phyloP scores from a whole-genome alignment of 1,140 invertebrate genomes.

The Propsilocerus akamusi region DNA sequence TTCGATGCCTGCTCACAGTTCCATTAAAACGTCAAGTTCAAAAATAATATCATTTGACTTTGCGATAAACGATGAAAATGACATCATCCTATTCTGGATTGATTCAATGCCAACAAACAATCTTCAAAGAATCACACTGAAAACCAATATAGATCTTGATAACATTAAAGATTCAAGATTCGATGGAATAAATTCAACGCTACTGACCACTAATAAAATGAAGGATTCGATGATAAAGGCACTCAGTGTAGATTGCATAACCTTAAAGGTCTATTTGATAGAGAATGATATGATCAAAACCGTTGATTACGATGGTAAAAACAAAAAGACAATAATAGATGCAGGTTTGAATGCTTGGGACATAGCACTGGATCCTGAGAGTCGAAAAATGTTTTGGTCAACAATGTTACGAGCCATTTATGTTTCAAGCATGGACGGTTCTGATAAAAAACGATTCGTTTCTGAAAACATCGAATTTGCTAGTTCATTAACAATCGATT shows the following conservation, averaged over 20 bases:
- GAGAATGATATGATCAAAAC: constrained; percentile 41
- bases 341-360: constrained; percentile 29
- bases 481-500: constrained; percentile 47
- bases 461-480: constrained; percentile 39
- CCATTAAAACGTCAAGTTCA: constrained; percentile 19
- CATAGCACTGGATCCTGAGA: constrained; percentile 45
- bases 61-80: constrained; percentile 24
- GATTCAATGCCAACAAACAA: constrained; percentile 27
- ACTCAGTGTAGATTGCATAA: constrained; percentile 59
- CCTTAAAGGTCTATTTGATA: constrained; percentile 51
- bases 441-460: constrained; percentile 31
- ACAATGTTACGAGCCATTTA: constrained; percentile 33
- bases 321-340: constrained; percentile 33
- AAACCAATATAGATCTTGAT: constrained; percentile 14
- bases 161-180: constrained; percentile 6
- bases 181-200: background rate
- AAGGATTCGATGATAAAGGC: constrained; percentile 24
- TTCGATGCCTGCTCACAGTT: constrained; percentile 14
- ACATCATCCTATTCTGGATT: constrained; percentile 30
- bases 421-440: constrained; percentile 45
- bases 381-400: constrained; percentile 24
- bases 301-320: constrained; percentile 32
- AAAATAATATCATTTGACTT: constrained; percentile 34
- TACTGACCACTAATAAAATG: background rate
- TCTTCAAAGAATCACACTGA: constrained; percentile 15